Evolutionary conservation across 2,113 vertebrate species (phyloP).

Genomic region (Oxygymnocypris stewartii): DNA sequence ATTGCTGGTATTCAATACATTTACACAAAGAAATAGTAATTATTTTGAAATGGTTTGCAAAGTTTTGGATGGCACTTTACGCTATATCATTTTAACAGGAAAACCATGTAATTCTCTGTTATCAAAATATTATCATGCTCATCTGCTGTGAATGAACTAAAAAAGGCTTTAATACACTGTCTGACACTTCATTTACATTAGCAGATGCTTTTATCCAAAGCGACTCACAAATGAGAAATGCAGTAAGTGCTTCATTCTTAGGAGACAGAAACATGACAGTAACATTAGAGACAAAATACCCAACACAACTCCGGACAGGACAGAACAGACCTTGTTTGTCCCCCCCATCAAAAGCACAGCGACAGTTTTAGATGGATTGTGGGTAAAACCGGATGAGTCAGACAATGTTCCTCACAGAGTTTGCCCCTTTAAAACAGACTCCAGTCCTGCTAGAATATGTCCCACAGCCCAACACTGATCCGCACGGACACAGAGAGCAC

Average conservation of each 20-base stretch:
- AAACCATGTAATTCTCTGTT: not conserved
- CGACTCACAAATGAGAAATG: not conserved
- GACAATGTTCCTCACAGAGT: not conserved
- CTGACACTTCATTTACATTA: not conserved
- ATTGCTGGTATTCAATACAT: not conserved
- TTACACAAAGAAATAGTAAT: not conserved
- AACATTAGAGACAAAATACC: slow-evolving; percentile 8
- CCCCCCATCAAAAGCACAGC: not conserved
- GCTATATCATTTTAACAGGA: not conserved
- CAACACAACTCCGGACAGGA: not conserved
- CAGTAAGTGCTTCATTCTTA: not conserved
- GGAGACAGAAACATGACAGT: not conserved
- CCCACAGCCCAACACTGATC: not conserved
- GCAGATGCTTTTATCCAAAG: not conserved
- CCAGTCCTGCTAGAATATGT: not conserved
- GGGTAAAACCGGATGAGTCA: slow-evolving; percentile 29
- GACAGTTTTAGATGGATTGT: slow-evolving; percentile 28
- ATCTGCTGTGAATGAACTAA: not conserved
- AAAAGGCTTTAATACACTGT: not conserved
- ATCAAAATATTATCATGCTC: not conserved
- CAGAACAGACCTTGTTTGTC: slow-evolving; percentile 39
- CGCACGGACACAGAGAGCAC: slow-evolving; percentile 15
- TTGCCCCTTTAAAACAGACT: not conserved
- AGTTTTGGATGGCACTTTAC: not conserved
- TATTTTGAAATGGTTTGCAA: too few species aligned